Evolutionary conservation across 92 coral and sea anemone species (phyloP), one percentile per base, ranked within the genome.

Genomic region (Epizoanthus ramosus): DNA sequence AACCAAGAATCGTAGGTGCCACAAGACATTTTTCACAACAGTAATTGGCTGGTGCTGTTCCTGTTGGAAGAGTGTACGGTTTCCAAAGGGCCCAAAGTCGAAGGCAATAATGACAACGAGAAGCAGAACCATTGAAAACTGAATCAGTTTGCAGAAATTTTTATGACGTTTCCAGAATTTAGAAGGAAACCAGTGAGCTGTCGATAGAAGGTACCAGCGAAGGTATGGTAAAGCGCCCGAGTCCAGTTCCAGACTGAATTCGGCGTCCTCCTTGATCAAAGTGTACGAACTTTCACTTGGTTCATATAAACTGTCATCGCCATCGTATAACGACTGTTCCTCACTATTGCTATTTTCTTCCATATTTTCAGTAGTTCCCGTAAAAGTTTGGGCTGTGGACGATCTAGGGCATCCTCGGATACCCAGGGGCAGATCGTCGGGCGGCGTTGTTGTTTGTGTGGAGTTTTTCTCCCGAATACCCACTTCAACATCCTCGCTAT

Each of bases 81-180:
- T 84, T 17, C 81, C 81, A 47, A 93, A 90, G 17, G 68, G 83
- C 13, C 97, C 97, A 57, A 93, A 79, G 6, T 80, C 89, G 25
- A 77, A 79, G 47, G 74, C 15, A 71, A 75, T 65, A 52, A 79
- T 70, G 1, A 43, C 14, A 0, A 76, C 9, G 19, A 92, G 80
- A 50, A 72, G 22, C 5, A 13, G 10, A 6, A 88, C 5, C 35
- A 85, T 69, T 19, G 65, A 10, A 14, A 31, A 25, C 60, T 85
- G 89, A 31, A 77, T 17, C 23, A 75, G 5, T 6, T 68, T 61
- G 53, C 31, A 86, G 5, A 85, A 17, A 10, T n/a, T 74, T 76
- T 70, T 88, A 5, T 61, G 25, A 14, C 37, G 31, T 47, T 16
- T 18, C 31, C 88, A 60, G 5, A 61, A 84, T 28, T 69, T 73